Percentiles rank a stretch among this genome's conserved stretches.
phyloP scores from a whole-genome alignment of 2,888 invertebrate species.

The Protophormia terraenovae region DNA sequence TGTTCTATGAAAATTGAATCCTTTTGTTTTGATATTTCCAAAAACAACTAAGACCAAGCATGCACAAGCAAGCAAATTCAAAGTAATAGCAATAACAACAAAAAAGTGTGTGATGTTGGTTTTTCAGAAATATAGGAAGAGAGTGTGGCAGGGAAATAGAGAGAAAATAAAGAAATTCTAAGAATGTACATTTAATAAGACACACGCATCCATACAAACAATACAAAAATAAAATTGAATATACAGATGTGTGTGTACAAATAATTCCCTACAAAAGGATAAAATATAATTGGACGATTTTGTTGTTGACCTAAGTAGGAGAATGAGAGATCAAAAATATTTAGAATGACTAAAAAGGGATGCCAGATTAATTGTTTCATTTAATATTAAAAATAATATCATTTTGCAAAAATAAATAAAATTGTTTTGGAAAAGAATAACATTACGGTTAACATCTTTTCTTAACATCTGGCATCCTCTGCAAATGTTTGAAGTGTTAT shows the following conservation, averaged over 20 bases:
- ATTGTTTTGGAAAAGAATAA: no score
- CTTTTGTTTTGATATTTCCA: constrained; percentile 38
- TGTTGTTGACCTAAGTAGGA: background rate
- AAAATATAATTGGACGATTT: background rate
- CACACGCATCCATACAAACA: background rate
- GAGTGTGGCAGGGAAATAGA: no score
- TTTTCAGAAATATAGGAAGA: constrained; percentile 4
- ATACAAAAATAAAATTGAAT: no score
- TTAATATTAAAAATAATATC: no score
- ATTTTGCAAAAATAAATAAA: no score
- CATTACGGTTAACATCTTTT: no score
- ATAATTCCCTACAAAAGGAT: constrained; percentile 4
- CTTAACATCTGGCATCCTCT: no score
- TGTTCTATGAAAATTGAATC: constrained; percentile 38
- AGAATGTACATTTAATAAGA: constrained; percentile 43
- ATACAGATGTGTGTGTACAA: background rate
- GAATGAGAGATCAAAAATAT: background rate
- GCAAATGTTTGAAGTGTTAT: background rate
- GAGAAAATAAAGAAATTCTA: constrained; percentile 37
- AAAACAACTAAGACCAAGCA: constrained; percentile 22
- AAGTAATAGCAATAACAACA: constrained; percentile 2
- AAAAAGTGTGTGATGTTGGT: background rate
- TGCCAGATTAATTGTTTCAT: no score
- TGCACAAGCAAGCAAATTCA: constrained; percentile 54
- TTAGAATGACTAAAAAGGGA: background rate